phyloP scores from a whole-genome alignment of 2,113 vertebrate species.

The Pangasianodon hypophthalmus region DNA sequence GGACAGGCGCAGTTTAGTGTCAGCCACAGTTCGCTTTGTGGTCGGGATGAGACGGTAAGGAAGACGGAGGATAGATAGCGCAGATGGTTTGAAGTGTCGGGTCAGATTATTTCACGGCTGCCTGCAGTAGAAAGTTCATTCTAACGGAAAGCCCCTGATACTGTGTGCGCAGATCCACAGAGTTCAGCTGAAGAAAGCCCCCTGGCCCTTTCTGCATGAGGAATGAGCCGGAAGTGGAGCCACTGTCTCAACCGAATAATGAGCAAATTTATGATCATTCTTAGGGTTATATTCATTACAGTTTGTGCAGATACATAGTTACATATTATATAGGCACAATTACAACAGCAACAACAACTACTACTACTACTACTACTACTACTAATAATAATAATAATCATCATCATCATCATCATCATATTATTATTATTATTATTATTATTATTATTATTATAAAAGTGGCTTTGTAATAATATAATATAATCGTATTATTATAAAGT shows the following conservation, averaged over 20 bases:
- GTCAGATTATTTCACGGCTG: slow-evolving; percentile 97
- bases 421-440: neutral
- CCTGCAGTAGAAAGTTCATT: slow-evolving; percentile 92
- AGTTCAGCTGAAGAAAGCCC: slow-evolving; percentile 81
- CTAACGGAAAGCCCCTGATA: slow-evolving; percentile 96
- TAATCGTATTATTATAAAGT: too few relatives aligned
- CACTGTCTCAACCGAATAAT: slow-evolving; percentile 62
- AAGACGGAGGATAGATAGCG: slow-evolving; percentile 98
- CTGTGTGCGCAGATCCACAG: slow-evolving; percentile 90
- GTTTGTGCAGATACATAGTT: neutral
- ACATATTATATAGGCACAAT: neutral
- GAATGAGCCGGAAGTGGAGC: slow-evolving; percentile 84
- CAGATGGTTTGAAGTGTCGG: slow-evolving; percentile 99
- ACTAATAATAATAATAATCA: neutral
- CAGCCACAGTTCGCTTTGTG: slow-evolving; percentile 88
- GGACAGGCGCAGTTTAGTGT: slow-evolving; percentile 79
- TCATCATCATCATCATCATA: too few relatives aligned
- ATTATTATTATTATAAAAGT: neutral
- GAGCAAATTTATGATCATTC: neutral
- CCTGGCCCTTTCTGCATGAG: slow-evolving; percentile 84
- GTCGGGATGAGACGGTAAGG: slow-evolving; percentile 88
- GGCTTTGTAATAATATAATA: too few relatives aligned
- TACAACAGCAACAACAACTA: neutral
- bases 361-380: neutral
- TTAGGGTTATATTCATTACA: neutral